These are phyloP conservation scores for Macrosoma leucophasiata DNA, from an alignment of 2,888 invertebrate species.

Conservation along the genomic window DNA sequence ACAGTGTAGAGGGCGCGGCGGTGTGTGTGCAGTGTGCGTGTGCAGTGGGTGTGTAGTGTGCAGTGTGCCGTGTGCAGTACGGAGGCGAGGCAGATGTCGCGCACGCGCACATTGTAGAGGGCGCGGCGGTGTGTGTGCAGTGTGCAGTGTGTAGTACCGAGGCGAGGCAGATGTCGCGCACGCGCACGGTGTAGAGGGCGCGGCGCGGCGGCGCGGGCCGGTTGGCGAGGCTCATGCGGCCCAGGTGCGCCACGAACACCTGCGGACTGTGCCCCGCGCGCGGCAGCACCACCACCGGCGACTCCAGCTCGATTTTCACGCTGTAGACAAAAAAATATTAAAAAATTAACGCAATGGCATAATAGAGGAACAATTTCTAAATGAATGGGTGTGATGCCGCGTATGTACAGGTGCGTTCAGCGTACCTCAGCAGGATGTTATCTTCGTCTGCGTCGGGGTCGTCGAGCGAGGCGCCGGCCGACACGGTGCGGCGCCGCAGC, in stretches of 20 bases:
- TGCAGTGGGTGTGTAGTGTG: conserved; percentile 29
- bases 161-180: conserved; percentile 91
- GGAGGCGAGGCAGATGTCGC: conserved; percentile 92
- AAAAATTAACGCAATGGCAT: too few species aligned
- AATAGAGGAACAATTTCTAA: too few species aligned
- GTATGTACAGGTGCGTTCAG: too few species aligned
- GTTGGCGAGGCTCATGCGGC: conserved; percentile 83
- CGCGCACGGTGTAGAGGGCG: conserved; percentile 79
- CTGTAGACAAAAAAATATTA: conserved; percentile 43
- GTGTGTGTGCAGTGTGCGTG: not conserved
- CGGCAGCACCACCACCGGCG: conserved; percentile 93
- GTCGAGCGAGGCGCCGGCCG: conserved; percentile 58
- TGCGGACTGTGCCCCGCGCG: conserved; percentile 84
- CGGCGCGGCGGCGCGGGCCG: conserved; percentile 51
- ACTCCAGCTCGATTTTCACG: conserved; percentile 88
- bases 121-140: conserved; percentile 44
- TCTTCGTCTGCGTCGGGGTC: conserved; percentile 53
- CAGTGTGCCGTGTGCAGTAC: too few species aligned
- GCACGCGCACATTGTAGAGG: conserved; percentile 81
- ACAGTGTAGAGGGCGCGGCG: conserved; percentile 73
- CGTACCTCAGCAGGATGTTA: conserved; percentile 53
- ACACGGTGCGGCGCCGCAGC: conserved; percentile 58
- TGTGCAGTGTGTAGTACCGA: conserved; percentile 64
- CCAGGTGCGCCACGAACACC: conserved; percentile 94
- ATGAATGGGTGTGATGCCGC: too few species aligned